Evolutionary conservation across 2,888 invertebrate species (phyloP), one percentile per base, ranked within the genome.

Genomic region (Volucella inflata): DNA sequence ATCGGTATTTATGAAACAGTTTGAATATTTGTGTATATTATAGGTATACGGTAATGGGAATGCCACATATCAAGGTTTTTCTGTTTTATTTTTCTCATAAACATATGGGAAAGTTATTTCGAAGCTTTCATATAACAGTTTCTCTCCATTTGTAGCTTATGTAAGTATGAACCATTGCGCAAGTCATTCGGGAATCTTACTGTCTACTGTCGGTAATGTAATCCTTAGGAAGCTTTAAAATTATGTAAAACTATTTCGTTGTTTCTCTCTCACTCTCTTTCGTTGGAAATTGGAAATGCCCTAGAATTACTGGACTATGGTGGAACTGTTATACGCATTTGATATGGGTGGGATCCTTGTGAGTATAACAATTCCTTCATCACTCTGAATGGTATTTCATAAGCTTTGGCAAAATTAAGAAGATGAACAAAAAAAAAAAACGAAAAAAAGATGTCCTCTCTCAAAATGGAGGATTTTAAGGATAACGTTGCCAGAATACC

Each of bases 401-500:
- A n/a, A 71, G 85, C 85, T 85, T 85, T 68, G 16, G 55, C 10
- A 71, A 79, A 51, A 64, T 51, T 30, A 48, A n/a, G 14, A 46
- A 64, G 30, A 65, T 30, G 11, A 67, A 50, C 36, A 55, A 42
- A 48, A 51, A 76, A 65, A 68, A 76, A 62, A 60, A 46, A 74
- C n/a, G 55, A 51, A 76, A 65, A 68, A 76, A 62, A 60, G 46
- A 74, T 16, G 55, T 59, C 51, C 71, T 72, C 85, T 77, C 81
- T 53, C 71, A 77, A 85, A 77, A 85, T 85, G 85, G 72, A 68
- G 38, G 77, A 77, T 85, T 85, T 85, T 65, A 72, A 81, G 67
- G 55, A 81, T 81, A 85, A 81, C 85, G 59, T 85, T 77, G 81
- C 76, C 85, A 77, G 77, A 85, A 53, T 77, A 71, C 71, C 90